Evolutionary conservation across 2,113 vertebrate genomes (phyloP), one percentile per base, ranked within the genome.

Genomic region (Hippopotamus amphibius): DNA sequence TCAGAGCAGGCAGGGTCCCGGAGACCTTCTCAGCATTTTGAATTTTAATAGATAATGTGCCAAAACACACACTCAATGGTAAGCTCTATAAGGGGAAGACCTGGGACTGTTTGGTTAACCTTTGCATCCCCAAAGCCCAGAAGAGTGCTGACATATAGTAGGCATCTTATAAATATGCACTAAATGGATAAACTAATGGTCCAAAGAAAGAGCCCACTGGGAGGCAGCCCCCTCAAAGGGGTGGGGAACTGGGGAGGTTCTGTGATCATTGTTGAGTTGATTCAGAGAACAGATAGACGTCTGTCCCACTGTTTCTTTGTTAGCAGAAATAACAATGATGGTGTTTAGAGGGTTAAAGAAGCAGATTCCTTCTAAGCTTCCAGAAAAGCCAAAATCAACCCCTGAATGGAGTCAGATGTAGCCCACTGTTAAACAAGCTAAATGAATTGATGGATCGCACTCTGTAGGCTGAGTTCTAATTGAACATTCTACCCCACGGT

Each of bases 131-230:
- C 85, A n/a, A 68, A 79, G 14, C 16, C 59, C 53, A 12, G 41
- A 9, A 12, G n/a, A 33, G 33, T 2, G 5, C 14, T 7, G 41
- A 43, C 33, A 28, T 3, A 0, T 0, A 24, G 71, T 7, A 79
- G 28, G 17, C 22, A 9, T 30, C 81, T 53, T 16, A 22, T 15
- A 41, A 43, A 37, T n/a, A 66, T 3, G 17, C 28, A 66, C 59
- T 26, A 41, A 59, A 17, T 43, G 59, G 79, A 24, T 19, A 28
- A 63, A 41, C 14, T 16, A 22, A 17, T 5, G 16, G 71, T 30
- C 53, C 15, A 30, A 92, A 65, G 65, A 74, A 48, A 68, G 15
- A 81, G 16, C 63, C 37, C 17, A 3, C 0, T 24, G 22, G 16
- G 7, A 72, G 66, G 59, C 37, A 65, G 17, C 33, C 66, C 37